These are phyloP conservation scores for Ondatra zibethicus DNA, from an alignment of 2,113 vertebrate species.

Conservation along the genomic window DNA sequence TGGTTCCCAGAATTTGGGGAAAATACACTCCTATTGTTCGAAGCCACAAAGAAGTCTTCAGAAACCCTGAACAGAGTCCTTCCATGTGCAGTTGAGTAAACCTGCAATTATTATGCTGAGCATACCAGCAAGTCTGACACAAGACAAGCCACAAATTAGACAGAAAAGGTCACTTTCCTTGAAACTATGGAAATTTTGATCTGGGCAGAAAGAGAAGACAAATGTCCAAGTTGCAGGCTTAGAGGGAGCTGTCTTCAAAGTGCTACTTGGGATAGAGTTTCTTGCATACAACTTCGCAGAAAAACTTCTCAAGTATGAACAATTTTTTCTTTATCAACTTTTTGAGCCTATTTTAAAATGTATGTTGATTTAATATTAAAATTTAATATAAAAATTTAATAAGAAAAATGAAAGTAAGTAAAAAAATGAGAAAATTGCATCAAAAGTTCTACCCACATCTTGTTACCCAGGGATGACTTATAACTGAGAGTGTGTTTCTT, in stretches of 20 bases:
- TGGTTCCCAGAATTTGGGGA: neutral
- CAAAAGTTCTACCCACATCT: neutral
- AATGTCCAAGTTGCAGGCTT: neutral
- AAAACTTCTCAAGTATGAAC: neutral
- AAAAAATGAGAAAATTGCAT: neutral
- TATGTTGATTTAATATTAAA: neutral
- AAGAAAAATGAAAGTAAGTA: neutral
- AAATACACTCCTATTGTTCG: neutral
- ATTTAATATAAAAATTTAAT: neutral
- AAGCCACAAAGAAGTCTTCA: neutral
- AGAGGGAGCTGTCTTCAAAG: neutral
- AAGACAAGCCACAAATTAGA: neutral
- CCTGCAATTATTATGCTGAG: neutral
- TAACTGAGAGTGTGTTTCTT: neutral
- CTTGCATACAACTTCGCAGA: neutral
- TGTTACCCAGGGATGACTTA: neutral
- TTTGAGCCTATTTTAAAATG: neutral
- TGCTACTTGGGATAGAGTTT: neutral
- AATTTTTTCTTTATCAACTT: neutral
- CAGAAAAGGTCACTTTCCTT: neutral
- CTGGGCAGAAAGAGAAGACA: neutral
- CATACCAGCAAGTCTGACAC: neutral
- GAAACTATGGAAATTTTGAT: constrained; percentile 8
- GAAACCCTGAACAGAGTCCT: neutral
- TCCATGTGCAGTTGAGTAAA: neutral